A percentile compares a stretch with the other conserved stretches of the same genome.
phyloP scores from a whole-genome alignment of 2,113 vertebrate genomes.

The Mesoclemmys tuberculata region DNA sequence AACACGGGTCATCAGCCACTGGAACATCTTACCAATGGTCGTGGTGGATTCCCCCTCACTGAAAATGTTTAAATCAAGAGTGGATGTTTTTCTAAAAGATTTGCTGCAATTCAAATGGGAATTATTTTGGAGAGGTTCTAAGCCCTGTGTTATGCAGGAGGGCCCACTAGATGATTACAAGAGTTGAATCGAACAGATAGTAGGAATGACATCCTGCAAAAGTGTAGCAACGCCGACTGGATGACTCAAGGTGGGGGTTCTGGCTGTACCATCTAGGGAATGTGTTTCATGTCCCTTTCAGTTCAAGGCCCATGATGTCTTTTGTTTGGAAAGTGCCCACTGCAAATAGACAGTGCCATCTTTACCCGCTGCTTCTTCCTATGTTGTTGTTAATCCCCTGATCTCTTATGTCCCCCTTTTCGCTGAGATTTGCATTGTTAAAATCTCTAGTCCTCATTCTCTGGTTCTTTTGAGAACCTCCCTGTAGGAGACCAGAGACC shows the following conservation, averaged over 20 bases:
- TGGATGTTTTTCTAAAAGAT: too few relatives aligned
- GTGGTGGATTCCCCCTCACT: too few relatives aligned
- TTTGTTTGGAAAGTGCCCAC: neutral
- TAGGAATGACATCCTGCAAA: neutral
- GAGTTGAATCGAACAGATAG: neutral
- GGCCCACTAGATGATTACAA: too few relatives aligned
- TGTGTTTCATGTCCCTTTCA: neutral
- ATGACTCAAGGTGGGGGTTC: neutral
- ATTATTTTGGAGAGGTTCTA: too few relatives aligned
- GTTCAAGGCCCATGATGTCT: neutral
- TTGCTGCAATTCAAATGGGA: too few relatives aligned
- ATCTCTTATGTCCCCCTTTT: constrained; percentile 8
- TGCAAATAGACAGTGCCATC: neutral
- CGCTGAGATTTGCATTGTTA: constrained; percentile 8
- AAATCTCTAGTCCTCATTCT: neutral
- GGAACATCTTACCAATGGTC: too few relatives aligned
- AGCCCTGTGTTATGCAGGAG: too few relatives aligned
- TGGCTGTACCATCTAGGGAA: neutral
- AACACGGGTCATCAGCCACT: too few relatives aligned
- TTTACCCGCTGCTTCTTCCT: neutral
- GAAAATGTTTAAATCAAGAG: too few relatives aligned
- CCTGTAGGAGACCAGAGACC: neutral
- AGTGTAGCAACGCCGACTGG: neutral
- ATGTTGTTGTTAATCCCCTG: constrained; percentile 20
- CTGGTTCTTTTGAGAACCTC: neutral